Percentiles rank a stretch among this genome's conserved stretches.
These are phyloP conservation scores for Lacanobia oleracea DNA, from an alignment of 2,888 invertebrate species.

Conservation along the genomic window DNA sequence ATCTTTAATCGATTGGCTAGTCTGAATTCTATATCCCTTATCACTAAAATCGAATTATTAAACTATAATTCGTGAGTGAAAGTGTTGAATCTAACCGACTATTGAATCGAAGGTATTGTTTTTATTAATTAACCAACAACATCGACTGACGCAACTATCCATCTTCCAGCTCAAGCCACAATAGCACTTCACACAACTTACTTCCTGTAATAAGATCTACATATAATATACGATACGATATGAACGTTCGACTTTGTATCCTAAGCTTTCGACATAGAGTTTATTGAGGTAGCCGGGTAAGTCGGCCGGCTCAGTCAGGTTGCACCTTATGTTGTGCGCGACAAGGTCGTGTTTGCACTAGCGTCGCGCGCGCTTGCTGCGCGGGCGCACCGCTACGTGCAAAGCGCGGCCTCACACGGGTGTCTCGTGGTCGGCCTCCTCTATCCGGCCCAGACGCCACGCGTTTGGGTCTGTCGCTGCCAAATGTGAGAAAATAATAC, in stretches of 20 bases:
- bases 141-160: conserved; percentile 39
- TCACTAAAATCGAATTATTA: conserved; percentile 60
- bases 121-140: conserved; percentile 23
- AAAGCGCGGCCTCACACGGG: conserved; percentile 92
- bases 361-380: conserved; percentile 70
- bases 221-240: conserved; percentile 57
- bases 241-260: conserved; percentile 54
- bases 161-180: conserved; percentile 47
- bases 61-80: conserved; percentile 61
- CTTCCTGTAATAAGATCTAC: conserved; percentile 62
- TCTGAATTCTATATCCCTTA: conserved; percentile 20
- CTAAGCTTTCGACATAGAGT: conserved; percentile 47
- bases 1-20: conserved; percentile 34
- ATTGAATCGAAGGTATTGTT: conserved; percentile 45
- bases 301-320: conserved; percentile 42
- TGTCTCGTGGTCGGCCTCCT: conserved; percentile 95
- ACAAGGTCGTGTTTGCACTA: conserved; percentile 39
- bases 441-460: conserved; percentile 95
- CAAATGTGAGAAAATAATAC: conserved; percentile 1
- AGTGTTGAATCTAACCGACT: conserved; percentile 45
- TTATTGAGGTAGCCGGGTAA: conserved; percentile 54
- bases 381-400: conserved; percentile 80
- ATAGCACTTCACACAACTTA: conserved; percentile 40
- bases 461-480: conserved; percentile 95
- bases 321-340: conserved; percentile 21